Evolutionary conservation across 2,888 invertebrate species (phyloP).

Genomic region (Bombylius discolor): DNA sequence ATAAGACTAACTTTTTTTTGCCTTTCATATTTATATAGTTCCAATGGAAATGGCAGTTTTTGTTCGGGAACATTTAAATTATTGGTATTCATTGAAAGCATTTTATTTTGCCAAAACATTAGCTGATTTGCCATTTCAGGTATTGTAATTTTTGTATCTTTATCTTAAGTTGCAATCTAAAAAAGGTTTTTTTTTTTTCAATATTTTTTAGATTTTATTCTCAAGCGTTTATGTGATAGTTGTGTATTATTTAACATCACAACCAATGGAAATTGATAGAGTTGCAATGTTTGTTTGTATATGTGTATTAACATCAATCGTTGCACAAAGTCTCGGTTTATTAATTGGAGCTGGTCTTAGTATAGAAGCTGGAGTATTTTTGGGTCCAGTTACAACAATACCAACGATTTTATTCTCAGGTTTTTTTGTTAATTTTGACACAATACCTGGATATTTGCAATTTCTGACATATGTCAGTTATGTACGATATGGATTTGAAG

Average conservation of each 20-base stretch:
- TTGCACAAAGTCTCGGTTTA: slow-evolving; percentile 83
- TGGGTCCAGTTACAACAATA: slow-evolving; percentile 82
- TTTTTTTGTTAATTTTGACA: slow-evolving; percentile 86
- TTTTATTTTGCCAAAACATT: slow-evolving; percentile 94
- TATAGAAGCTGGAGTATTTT: slow-evolving; percentile 63
- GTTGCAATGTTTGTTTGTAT: slow-evolving; percentile 39
- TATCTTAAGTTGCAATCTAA: not conserved
- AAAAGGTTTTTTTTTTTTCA: slow-evolving; percentile 3
- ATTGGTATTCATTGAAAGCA: slow-evolving; percentile 94
- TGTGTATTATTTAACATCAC: slow-evolving; percentile 90
- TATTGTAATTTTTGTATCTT: slow-evolving; percentile 30
- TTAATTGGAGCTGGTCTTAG: slow-evolving; percentile 87
- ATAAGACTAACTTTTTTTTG: not conserved
- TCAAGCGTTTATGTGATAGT: slow-evolving; percentile 78
- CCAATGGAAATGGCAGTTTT: slow-evolving; percentile 92
- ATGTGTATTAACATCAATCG: slow-evolving; percentile 68
- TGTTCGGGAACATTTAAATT: slow-evolving; percentile 87
- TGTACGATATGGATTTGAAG: slow-evolving; percentile 85
- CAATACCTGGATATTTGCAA: slow-evolving; percentile 75
- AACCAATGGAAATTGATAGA: slow-evolving; percentile 77
- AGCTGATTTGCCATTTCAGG: slow-evolving; percentile 92
- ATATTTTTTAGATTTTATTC: slow-evolving; percentile 58
- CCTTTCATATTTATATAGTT: slow-evolving; percentile 46
- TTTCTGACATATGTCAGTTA: slow-evolving; percentile 87
- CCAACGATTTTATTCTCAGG: slow-evolving; percentile 88